phyloP scores from a whole-genome alignment of 2,113 vertebrate species.

The Chamaea fasciata region DNA sequence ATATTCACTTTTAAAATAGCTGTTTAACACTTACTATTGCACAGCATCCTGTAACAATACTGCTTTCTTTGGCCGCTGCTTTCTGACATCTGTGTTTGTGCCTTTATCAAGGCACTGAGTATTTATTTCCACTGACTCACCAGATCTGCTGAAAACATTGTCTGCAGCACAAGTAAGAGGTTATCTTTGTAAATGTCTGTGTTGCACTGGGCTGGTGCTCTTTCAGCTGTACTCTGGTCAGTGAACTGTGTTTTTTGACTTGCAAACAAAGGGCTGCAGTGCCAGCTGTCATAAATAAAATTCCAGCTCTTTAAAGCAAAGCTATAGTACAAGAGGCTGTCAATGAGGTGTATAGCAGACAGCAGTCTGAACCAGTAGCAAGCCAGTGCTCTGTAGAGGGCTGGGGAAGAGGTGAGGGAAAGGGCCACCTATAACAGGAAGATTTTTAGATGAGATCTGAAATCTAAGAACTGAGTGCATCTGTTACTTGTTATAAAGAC shows the following conservation, averaged over 20 bases:
- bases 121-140: conserved; percentile 50
- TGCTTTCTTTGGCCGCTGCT: background rate
- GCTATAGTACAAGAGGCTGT: background rate
- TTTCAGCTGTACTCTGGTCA: background rate
- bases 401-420: background rate
- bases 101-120: background rate
- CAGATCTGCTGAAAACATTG: background rate
- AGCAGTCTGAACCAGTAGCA: background rate
- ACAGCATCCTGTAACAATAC: background rate
- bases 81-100: background rate
- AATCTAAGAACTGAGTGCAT: background rate
- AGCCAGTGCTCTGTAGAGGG: background rate
- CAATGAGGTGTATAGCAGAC: background rate
- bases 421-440: background rate
- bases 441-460: background rate
- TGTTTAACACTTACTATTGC: background rate
- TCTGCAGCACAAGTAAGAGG: background rate
- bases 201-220: background rate
- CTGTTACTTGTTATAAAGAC: conserved; percentile 47
- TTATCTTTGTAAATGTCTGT: background rate
- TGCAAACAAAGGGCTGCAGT: background rate
- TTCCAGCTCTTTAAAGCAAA: background rate
- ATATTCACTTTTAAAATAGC: background rate
- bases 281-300: background rate
- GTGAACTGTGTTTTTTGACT: background rate